Base-by-base conservation (phyloP, 2,888 invertebrate species). In the Colostygia pectinataria region DNA sequence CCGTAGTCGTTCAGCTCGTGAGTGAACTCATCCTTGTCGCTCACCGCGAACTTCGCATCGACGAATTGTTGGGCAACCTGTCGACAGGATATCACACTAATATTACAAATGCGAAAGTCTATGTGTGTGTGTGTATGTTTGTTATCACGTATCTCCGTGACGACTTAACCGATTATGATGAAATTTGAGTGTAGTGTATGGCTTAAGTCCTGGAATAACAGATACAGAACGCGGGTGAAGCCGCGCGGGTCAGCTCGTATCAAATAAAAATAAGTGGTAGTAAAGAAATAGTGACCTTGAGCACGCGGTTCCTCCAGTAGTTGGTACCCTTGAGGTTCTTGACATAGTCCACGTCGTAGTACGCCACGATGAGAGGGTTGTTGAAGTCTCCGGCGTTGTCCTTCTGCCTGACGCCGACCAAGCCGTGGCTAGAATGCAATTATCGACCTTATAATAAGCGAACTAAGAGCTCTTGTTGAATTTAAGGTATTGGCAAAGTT, bases 311-410 rank as follows among this genome's bases (percentile, higher is more conserved):
- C 70, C 98, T 95, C 99, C 99, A 99, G 92, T 99, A 99, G 91
- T 99, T 99, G 41, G 99, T 98, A 37, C 98, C 99, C 88, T 99
- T 99, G 14, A 95, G 92, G 83, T 99, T 99, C 91, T 98, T 99
- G 18, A 94, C 92, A 74, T 99, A 99, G 85, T 99, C 99, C 7
- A 99, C 98, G 63, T 92, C 92, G 83, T 95, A 99, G 87, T 97
- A 99, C 18, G 96, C 99, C 43, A 97, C 94, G 31, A 99, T 92
- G 55, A 98, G 83, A 1, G 99, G 99, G 74, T 95, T 95, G 67
- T 92, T 92, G 91, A 99, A 99, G 70, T 98, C 97, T 42, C 92
- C 93, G 2, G 92, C 87, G 74, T 96, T 97, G 65, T 97, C 97
- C 68, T 95, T 93, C 43, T 95, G 96, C 57, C 99, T 95, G 65